phyloP scores from a whole-genome alignment of 2,113 vertebrate genomes.

The Nettapus auritus region DNA sequence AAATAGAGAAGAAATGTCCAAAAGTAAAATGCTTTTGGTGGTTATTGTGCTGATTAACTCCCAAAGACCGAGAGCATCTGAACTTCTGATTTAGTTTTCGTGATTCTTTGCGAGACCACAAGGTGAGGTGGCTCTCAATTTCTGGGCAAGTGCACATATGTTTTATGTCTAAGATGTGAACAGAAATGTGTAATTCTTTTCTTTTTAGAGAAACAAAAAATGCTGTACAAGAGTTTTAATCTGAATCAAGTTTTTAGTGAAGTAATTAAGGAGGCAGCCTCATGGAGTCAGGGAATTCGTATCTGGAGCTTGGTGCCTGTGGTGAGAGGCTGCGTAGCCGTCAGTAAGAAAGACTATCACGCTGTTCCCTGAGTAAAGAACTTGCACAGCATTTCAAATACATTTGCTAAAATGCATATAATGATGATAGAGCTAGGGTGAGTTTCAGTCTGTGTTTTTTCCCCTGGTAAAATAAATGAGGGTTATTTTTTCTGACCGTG shows the following conservation, averaged over 20 bases:
- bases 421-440: not conserved
- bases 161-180: not conserved
- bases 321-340: not conserved
- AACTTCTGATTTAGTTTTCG: fast-evolving
- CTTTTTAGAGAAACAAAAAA: not conserved
- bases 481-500: not conserved
- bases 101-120: fast-evolving
- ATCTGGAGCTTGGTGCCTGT: not conserved
- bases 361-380: not conserved
- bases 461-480: not conserved
- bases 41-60: too few relatives aligned
- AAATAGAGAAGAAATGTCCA: fast-evolving
- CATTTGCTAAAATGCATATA: not conserved
- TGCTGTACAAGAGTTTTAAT: not conserved
- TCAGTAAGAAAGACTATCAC: not conserved
- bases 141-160: fast-evolving
- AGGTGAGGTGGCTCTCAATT: fast-evolving
- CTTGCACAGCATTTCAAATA: not conserved
- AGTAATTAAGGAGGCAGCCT: not conserved
- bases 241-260: not conserved
- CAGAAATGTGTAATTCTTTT: not conserved
- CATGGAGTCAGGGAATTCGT: not conserved
- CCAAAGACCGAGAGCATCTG: fast-evolving
- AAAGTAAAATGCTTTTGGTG: not conserved
- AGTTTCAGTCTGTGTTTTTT: not conserved